A percentile compares a stretch with the other conserved stretches of the same genome.
phyloP scores from a whole-genome alignment of 2,113 vertebrate species.

The Malaclemys terrapin region DNA sequence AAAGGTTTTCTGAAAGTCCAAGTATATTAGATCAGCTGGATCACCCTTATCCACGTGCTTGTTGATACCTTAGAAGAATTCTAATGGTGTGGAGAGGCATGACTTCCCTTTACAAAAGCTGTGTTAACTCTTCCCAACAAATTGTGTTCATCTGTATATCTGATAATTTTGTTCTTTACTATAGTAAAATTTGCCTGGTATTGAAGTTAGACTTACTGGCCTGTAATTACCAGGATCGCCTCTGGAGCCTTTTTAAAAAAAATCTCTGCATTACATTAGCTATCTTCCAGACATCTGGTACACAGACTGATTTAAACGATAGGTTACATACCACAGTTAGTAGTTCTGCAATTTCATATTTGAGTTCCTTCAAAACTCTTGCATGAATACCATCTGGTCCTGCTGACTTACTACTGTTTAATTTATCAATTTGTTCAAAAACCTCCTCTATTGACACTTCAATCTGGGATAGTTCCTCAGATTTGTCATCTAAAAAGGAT shows the following conservation, averaged over 20 bases:
- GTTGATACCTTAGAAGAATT: neutral
- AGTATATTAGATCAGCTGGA: neutral
- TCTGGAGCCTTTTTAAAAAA: neutral
- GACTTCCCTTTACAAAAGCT: neutral
- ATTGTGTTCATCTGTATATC: neutral
- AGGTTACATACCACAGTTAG: neutral
- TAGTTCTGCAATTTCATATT: neutral
- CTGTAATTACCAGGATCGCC: neutral
- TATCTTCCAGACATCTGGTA: neutral
- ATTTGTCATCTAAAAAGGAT: neutral
- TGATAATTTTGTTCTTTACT: neutral
- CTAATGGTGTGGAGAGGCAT: neutral
- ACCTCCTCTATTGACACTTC: neutral
- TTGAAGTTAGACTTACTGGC: neutral
- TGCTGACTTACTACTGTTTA: neutral
- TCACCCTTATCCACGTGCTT: neutral
- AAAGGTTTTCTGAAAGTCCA: neutral
- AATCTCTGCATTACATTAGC: too few relatives aligned
- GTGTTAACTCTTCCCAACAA: neutral
- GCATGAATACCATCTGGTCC: neutral
- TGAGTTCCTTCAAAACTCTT: neutral
- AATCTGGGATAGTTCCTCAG: neutral
- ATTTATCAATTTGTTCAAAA: neutral
- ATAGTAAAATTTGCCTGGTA: neutral
- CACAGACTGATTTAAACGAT: neutral